Evolutionary conservation across 2,888 invertebrate genomes (phyloP), one percentile per base, ranked within the genome.

Genomic region (Drosophila atripex): DNA sequence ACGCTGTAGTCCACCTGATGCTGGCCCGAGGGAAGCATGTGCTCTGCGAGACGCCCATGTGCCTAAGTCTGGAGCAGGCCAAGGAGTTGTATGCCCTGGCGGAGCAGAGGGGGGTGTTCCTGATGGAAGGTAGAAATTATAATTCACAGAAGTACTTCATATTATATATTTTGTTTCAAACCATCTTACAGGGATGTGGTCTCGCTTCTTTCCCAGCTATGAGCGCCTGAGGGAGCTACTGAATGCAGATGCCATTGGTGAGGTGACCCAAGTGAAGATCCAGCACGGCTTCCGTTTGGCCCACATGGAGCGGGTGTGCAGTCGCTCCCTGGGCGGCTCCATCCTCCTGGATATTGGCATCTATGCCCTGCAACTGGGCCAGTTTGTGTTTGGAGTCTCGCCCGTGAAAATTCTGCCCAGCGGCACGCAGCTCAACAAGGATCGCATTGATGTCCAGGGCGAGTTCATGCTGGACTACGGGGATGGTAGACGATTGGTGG

Each of bases 11-110:
- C 0, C 95, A 95, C 88, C 85, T 96, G 65, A 95, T 96, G 93
- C 91, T 98, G 23, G 93, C 95, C 64, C 93, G 94, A 80, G 96
- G 96, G 0, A 98, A 98, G 90, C 95, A 96, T 85, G 95, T 98
- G 1, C 92, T 98, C 1, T 97, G 97, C 89, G 98, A 98, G 91
- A 98, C 98, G 89, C 97, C 98, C 0, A 91, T 98, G 61, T 95
- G 96, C 50, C 91, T 98, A 91, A 97, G 96, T 86, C 91, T 93
- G 32, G 94, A 94, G 76, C 95, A 97, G 90, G 93, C 95, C 0
- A 92, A 93, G 65, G 94, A 94, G 77, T 91, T 98, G 45, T 92
- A 97, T 14, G 91, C 93, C 18, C 86, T 94, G 11, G 97, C 97
- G 0, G 93, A 93, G 83, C 90, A 93, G 45, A 95, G 95, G 77